Conservation (phyloP, 2,797 vertebrate species). For the Danio choprae region DNA sequence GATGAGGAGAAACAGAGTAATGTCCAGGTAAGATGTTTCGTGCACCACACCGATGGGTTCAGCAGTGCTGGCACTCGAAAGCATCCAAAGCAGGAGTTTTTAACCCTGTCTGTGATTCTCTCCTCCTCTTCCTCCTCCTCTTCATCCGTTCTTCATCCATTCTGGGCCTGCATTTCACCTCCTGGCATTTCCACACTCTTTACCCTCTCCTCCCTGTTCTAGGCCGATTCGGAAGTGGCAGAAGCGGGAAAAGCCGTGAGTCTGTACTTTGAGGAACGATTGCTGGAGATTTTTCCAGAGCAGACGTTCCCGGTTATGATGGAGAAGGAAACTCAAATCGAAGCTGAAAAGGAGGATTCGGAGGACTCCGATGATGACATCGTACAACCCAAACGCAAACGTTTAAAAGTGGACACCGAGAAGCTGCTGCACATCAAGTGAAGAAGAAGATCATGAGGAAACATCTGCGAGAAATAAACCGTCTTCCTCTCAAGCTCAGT, state of each 20-base stretch:
- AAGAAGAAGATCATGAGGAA: slow-evolving; percentile 57
- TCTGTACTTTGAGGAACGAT: slow-evolving; percentile 94
- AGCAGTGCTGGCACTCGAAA: slow-evolving; percentile 63
- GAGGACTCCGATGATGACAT: slow-evolving; percentile 97
- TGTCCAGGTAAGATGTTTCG: slow-evolving; percentile 96
- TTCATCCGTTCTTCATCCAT: slow-evolving; percentile 60
- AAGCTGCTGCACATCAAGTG: slow-evolving; percentile 95
- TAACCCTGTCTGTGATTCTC: slow-evolving; percentile 80
- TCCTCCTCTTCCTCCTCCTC: slow-evolving; percentile 72
- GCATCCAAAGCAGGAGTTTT: slow-evolving; percentile 45
- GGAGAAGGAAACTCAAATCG: slow-evolving; percentile 81
- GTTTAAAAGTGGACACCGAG: slow-evolving; percentile 93
- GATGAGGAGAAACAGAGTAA: slow-evolving; percentile 99
- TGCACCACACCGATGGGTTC: slow-evolving; percentile 86
- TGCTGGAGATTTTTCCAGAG: slow-evolving; percentile 90
- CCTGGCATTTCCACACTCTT: slow-evolving; percentile 50
- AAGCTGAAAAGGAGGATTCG: slow-evolving; percentile 81
- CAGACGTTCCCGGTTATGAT: slow-evolving; percentile 90
- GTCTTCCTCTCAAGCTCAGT: slow-evolving; percentile 67
- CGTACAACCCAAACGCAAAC: slow-evolving; percentile 94
- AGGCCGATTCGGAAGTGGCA: slow-evolving; percentile 99
- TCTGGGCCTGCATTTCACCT: slow-evolving; percentile 55
- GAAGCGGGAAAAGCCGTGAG: slow-evolving; percentile 94
- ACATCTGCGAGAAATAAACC: slow-evolving; percentile 55
- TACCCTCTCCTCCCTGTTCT: slow-evolving; percentile 60